phyloP scores from a whole-genome alignment of 2,888 invertebrate species.

The Luperina nickerlii region DNA sequence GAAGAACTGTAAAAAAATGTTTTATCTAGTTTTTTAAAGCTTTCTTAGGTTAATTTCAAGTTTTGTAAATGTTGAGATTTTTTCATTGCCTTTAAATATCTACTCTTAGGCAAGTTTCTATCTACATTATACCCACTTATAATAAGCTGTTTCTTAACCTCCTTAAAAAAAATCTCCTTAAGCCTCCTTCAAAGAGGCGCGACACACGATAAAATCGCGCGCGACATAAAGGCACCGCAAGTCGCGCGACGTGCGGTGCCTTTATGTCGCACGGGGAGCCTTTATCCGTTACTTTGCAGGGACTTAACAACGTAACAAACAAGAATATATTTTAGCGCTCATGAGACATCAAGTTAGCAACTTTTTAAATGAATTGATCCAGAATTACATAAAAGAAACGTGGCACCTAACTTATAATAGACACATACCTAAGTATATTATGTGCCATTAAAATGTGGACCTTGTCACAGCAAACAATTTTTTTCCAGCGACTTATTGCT shows the following conservation, averaged over 20 bases:
- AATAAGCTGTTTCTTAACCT: neutral
- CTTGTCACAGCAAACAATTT: conserved; percentile 47
- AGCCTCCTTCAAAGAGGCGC: too few relatives aligned
- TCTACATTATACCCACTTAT: neutral
- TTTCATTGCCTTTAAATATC: neutral
- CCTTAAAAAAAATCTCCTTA: too few relatives aligned
- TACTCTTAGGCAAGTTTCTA: neutral
- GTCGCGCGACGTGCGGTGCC: too few relatives aligned
- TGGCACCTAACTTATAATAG: neutral
- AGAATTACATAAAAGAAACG: conserved; percentile 1
- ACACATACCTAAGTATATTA: neutral
- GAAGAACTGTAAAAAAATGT: too few relatives aligned
- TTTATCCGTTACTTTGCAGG: neutral
- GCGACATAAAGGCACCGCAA: too few relatives aligned
- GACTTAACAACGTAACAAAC: neutral
- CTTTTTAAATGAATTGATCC: neutral
- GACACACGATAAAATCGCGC: too few relatives aligned
- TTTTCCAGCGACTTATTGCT: conserved; percentile 59
- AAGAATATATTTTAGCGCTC: neutral
- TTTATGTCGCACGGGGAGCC: too few relatives aligned
- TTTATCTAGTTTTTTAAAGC: neutral
- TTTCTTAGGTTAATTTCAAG: neutral
- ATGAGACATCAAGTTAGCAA: neutral
- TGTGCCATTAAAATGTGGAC: conserved; percentile 34
- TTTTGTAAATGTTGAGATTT: neutral